Evolutionary conservation across 2,797 vertebrate species (phyloP).

Genomic region (Artibeus lituratus): DNA sequence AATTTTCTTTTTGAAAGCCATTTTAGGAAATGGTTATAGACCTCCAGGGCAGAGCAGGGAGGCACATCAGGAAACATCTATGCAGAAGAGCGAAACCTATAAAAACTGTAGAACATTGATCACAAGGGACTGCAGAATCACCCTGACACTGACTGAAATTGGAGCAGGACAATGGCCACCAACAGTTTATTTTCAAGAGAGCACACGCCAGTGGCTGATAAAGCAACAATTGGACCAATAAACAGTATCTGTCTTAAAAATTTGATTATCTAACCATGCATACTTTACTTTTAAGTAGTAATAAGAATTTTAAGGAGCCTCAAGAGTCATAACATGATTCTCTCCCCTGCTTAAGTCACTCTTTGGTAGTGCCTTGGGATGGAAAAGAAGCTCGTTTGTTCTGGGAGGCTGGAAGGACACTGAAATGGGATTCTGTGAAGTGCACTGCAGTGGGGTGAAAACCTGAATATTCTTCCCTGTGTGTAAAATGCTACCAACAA

Average conservation of each 20-base stretch:
- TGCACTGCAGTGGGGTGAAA: neutral
- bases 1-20: conserved; percentile 39
- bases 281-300: conserved; percentile 46
- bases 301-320: neutral
- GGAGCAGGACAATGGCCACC: conserved; percentile 3
- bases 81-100: conserved; percentile 45
- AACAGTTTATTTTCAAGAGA: neutral
- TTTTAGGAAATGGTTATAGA: conserved; percentile 56
- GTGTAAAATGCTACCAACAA: neutral
- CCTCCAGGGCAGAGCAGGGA: conserved; percentile 16
- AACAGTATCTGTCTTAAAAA: conserved; percentile 4
- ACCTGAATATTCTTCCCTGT: neutral
- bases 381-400: neutral
- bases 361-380: neutral
- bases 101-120: conserved; percentile 55
- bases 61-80: conserved; percentile 67
- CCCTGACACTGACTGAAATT: neutral
- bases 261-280: neutral
- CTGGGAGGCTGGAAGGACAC: neutral
- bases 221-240: neutral
- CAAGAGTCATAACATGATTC: neutral
- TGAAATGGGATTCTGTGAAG: neutral
- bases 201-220: neutral
- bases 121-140: conserved; percentile 38
- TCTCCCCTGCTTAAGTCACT: neutral